phyloP scores from a whole-genome alignment of 2,113 vertebrate species.

The Myrmecobius fasciatus region DNA sequence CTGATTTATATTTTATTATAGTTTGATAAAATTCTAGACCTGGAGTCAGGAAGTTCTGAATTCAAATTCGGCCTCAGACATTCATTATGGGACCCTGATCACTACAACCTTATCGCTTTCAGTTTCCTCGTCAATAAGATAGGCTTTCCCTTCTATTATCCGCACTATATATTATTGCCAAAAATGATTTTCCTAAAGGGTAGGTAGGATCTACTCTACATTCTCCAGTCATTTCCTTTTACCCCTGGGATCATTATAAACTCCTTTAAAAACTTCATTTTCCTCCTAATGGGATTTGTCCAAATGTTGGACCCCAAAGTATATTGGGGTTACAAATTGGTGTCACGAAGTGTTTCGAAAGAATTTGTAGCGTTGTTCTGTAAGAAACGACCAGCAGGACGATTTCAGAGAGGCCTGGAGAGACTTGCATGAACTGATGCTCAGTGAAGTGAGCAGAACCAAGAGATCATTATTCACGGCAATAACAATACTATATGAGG shows the following conservation, averaged over 20 bases:
- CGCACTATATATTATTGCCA: background rate
- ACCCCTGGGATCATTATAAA: background rate
- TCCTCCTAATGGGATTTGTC: background rate
- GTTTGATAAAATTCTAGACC: background rate
- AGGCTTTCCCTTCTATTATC: background rate
- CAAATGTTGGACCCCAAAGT: too few species aligned
- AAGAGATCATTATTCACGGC: too few species aligned
- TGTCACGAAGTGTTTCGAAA: too few species aligned
- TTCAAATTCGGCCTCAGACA: background rate
- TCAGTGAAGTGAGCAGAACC: too few species aligned
- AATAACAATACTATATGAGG: too few species aligned
- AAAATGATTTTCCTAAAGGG: background rate
- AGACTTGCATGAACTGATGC: too few species aligned
- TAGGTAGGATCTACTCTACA: background rate
- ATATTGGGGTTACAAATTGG: too few species aligned
- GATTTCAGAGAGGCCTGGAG: too few species aligned
- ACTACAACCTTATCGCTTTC: background rate
- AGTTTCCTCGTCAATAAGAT: background rate
- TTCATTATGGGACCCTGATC: background rate
- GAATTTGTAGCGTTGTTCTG: too few species aligned
- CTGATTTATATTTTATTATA: background rate
- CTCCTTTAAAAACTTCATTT: background rate
- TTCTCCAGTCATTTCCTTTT: background rate
- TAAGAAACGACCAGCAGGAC: too few species aligned
- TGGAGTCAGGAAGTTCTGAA: background rate